These are phyloP conservation scores for Halocynthia roretzi DNA, from an alignment of 23 tunicate genomes.

Conservation along the genomic window DNA sequence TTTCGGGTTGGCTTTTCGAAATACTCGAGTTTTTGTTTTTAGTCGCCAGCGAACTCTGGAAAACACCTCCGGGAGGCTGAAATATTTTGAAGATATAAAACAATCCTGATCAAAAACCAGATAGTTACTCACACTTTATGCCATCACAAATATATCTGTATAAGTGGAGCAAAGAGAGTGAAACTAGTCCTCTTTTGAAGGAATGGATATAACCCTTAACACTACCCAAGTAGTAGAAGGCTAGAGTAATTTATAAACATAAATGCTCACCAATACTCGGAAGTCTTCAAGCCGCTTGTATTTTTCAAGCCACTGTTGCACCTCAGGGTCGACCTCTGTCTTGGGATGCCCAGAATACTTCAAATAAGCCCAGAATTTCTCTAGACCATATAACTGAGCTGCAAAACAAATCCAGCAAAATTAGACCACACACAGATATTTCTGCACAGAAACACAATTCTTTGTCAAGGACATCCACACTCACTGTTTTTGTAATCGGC, in stretches of 20 bases:
- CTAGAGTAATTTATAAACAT: neutral
- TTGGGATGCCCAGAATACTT: slow-evolving; percentile 62
- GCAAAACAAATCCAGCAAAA: neutral
- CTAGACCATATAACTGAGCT: slow-evolving; percentile 96
- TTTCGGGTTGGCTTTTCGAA: no score
- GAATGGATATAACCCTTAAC: no score
- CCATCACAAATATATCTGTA: no score
- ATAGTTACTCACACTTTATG: no score
- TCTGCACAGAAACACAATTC: neutral
- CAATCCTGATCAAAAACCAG: no score
- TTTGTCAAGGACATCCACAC: neutral
- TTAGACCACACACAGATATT: neutral
- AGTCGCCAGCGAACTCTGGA: no score
- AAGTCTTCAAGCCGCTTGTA: slow-evolving; percentile 83
- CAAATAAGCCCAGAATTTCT: slow-evolving; percentile 93
- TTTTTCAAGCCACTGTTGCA: slow-evolving; percentile 61
- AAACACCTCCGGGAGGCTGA: no score
- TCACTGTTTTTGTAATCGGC: slow-evolving; percentile 87
- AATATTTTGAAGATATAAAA: no score
- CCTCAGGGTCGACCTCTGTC: slow-evolving; percentile 37
- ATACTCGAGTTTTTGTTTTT: no score
- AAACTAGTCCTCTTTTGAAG: no score
- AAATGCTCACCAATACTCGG: slow-evolving; percentile 62
- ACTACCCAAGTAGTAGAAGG: neutral
- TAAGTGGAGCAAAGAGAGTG: no score